Conservation (phyloP, 2,797 vertebrate species). For the Lithobates sylvaticus region DNA sequence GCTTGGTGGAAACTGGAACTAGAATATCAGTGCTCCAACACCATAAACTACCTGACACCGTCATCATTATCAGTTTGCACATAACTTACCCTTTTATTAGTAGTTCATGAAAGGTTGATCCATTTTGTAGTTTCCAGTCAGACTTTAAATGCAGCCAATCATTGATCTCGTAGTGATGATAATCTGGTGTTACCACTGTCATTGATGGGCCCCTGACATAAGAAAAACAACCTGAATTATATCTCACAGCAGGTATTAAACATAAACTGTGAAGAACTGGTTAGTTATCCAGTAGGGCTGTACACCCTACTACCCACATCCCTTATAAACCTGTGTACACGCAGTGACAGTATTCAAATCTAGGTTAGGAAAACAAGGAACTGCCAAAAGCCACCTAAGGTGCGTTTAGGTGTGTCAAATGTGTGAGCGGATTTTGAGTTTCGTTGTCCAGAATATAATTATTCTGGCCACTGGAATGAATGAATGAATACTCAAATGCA, state of each 20-base stretch:
- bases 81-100: conserved; percentile 84
- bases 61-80: neutral
- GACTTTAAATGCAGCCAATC: conserved; percentile 87
- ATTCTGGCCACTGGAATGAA: too few relatives aligned
- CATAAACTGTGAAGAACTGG: neutral
- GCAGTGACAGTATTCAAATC: too few relatives aligned
- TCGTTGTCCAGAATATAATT: too few relatives aligned
- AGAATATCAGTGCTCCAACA: neutral
- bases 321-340: too few relatives aligned
- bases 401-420: too few relatives aligned
- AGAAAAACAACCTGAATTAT: conserved; percentile 25
- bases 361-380: too few relatives aligned
- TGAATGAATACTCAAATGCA: too few relatives aligned
- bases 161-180: conserved; percentile 71
- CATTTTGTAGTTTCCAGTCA: conserved; percentile 80
- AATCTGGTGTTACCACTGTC: conserved; percentile 74
- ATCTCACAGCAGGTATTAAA: neutral
- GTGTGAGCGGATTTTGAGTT: too few relatives aligned
- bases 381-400: too few relatives aligned
- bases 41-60: neutral
- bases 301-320: too few relatives aligned
- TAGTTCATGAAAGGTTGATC: conserved; percentile 82
- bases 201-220: conserved; percentile 77
- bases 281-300: too few relatives aligned
- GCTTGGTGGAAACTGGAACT: neutral